phyloP scores from a whole-genome alignment of 2,113 vertebrate species.

The Girardinichthys multiradiatus region DNA sequence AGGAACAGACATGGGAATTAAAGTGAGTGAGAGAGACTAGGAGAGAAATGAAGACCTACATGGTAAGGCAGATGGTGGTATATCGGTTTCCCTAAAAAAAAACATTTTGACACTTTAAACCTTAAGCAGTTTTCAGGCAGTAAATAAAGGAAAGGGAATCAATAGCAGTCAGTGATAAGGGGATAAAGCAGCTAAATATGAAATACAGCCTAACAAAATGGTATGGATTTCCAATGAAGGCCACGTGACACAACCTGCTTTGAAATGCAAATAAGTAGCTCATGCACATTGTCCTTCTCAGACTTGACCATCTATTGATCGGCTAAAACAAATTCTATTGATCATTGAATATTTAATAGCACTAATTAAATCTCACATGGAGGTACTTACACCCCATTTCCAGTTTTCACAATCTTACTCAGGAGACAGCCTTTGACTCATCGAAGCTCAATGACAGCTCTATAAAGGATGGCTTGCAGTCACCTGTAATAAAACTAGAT shows the following conservation, averaged over 20 bases:
- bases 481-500: slow-evolving; percentile 58
- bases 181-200: slow-evolving; percentile 83
- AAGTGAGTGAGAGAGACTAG: slow-evolving; percentile 19
- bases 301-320: slow-evolving; percentile 81
- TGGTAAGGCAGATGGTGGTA: slow-evolving; percentile 55
- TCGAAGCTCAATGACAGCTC: slow-evolving; percentile 31
- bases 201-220: slow-evolving; percentile 85
- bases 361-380: slow-evolving; percentile 82
- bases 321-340: slow-evolving; percentile 83
- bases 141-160: slow-evolving; percentile 83
- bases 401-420: slow-evolving; percentile 68
- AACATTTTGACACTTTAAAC: slow-evolving; percentile 85
- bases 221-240: slow-evolving; percentile 85
- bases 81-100: slow-evolving; percentile 77
- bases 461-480: slow-evolving; percentile 29
- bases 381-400: slow-evolving; percentile 80
- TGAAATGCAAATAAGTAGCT: slow-evolving; percentile 86
- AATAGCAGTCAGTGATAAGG: slow-evolving; percentile 83
- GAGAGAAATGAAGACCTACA: slow-evolving; percentile 40
- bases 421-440: slow-evolving; percentile 68
- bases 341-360: slow-evolving; percentile 87
- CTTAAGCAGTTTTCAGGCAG: slow-evolving; percentile 78
- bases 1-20: slow-evolving; percentile 58
- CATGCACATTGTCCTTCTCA: slow-evolving; percentile 84
- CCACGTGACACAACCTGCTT: slow-evolving; percentile 81